A percentile compares a stretch with the other conserved stretches of the same genome.
Conservation (phyloP, 1,140 invertebrate genomes). For the Patella vulgata region DNA sequence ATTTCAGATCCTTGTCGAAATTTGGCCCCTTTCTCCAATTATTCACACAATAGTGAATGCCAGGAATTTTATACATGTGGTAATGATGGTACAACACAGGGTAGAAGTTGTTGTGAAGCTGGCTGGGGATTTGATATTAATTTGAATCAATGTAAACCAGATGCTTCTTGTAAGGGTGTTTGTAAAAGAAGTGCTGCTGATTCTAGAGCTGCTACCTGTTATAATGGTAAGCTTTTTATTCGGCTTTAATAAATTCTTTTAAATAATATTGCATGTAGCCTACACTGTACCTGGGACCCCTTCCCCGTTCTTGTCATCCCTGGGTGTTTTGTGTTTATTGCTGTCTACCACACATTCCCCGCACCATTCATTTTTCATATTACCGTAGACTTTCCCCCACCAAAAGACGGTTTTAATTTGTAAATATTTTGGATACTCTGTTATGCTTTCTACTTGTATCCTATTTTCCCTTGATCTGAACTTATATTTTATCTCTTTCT, state of each 20-base stretch:
- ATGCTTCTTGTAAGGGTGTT: constrained; percentile 2
- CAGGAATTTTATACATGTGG: constrained; percentile 6
- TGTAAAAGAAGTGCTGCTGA: not conserved
- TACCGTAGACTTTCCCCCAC: no score
- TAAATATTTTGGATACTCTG: no score
- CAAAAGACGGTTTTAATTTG: no score
- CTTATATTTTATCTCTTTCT: no score
- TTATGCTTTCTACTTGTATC: no score
- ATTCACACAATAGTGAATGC: constrained; percentile 7
- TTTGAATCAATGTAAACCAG: not conserved
- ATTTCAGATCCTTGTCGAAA: constrained; percentile 14
- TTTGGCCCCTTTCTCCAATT: not conserved
- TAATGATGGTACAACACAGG: not conserved
- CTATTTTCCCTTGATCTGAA: no score
- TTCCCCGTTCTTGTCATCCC: no score
- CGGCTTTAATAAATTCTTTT: constrained; percentile 8
- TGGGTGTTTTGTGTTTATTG: no score
- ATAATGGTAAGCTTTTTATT: not conserved
- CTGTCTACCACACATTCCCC: no score
- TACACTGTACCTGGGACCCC: not conserved
- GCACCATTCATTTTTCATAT: no score
- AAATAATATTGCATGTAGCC: not conserved
- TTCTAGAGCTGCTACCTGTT: not conserved
- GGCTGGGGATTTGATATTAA: constrained; percentile 3
- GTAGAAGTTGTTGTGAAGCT: constrained; percentile 4